phyloP scores from a whole-genome alignment of 2,888 invertebrate genomes.

The Blastobasis lacticolella region DNA sequence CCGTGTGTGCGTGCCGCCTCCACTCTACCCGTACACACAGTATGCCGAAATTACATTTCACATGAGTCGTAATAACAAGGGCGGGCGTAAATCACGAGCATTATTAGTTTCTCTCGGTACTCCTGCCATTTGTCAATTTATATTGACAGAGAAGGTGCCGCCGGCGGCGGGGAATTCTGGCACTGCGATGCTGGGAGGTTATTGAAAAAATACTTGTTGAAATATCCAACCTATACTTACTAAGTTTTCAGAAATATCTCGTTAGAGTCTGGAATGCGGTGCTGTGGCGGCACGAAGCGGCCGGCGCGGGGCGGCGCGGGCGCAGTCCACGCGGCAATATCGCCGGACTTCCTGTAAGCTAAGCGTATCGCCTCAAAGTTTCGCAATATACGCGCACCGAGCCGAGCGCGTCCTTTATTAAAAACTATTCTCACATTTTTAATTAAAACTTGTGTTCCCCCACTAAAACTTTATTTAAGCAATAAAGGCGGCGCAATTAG shows the following conservation, averaged over 20 bases:
- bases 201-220: neutral
- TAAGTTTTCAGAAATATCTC: too few species aligned
- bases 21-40: constrained; percentile 42
- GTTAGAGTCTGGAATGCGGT: neutral
- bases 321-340: constrained; percentile 36
- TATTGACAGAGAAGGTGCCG: constrained; percentile 44
- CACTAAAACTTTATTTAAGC: constrained; percentile 75
- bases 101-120: constrained; percentile 71
- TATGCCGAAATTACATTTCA: constrained; percentile 73
- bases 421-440: constrained; percentile 75
- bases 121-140: constrained; percentile 61
- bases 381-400: constrained; percentile 69
- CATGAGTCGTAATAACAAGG: constrained; percentile 74
- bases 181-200: neutral
- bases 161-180: constrained; percentile 19
- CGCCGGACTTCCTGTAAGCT: constrained; percentile 66
- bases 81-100: constrained; percentile 70
- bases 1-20: constrained; percentile 41
- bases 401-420: constrained; percentile 66
- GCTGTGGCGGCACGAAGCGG: neutral
- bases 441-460: constrained; percentile 74
- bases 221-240: neutral
- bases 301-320: neutral
- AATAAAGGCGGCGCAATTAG: constrained; percentile 74
- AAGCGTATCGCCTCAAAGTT: constrained; percentile 70